These are phyloP conservation scores for Lagopus leucura DNA, from an alignment of 2,113 vertebrate species.

Conservation along the genomic window DNA sequence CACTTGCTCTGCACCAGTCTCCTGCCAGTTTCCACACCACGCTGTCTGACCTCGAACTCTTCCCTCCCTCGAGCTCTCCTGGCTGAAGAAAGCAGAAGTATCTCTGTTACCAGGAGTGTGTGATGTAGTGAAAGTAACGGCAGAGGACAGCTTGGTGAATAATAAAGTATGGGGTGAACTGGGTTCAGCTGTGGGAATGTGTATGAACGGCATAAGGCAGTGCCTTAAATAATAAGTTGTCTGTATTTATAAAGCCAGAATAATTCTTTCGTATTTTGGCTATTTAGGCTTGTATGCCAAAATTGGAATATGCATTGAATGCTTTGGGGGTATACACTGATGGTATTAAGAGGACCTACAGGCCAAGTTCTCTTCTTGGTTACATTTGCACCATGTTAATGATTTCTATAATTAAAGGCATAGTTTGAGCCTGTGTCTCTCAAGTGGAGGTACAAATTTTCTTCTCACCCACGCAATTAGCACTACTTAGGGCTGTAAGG, in stretches of 20 bases:
- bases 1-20: neutral
- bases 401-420: slow-evolving; percentile 39
- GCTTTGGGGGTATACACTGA: neutral
- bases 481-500: slow-evolving; percentile 27
- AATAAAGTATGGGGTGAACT: neutral
- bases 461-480: slow-evolving; percentile 42
- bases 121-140: neutral
- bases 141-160: accelerated
- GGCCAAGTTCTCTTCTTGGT: slow-evolving; percentile 13
- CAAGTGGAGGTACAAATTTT: slow-evolving; percentile 37
- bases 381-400: neutral
- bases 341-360: neutral
- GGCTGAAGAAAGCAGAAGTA: neutral
- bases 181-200: neutral
- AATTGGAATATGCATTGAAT: neutral
- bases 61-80: neutral
- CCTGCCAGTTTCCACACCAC: neutral
- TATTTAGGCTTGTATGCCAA: neutral
- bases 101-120: neutral
- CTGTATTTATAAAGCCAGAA: neutral
- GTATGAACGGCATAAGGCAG: neutral
- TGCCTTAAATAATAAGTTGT: neutral
- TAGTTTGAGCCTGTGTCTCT: neutral
- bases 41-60: neutral
- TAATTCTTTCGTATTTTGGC: neutral